Conservation (phyloP, 2,797 vertebrate genomes). For the Pseudotriccus pelzelni region DNA sequence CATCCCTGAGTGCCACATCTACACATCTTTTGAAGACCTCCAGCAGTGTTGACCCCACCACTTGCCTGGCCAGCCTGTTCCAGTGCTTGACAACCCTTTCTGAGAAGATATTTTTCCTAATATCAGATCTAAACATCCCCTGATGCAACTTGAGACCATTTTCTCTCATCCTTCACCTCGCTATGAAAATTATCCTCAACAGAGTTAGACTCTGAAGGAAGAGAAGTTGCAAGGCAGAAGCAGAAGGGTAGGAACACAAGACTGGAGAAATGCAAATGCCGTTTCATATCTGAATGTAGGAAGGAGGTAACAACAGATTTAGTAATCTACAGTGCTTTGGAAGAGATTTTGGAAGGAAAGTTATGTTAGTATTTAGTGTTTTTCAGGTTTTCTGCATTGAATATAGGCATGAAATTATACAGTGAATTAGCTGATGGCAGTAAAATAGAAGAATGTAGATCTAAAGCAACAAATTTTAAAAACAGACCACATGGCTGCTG, state of each 20-base stretch:
- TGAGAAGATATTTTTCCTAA: not conserved
- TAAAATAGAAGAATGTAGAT: not conserved
- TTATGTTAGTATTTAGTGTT: not conserved
- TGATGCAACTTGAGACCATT: not conserved
- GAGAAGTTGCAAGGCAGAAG: not conserved
- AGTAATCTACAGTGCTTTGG: not conserved
- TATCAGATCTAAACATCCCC: not conserved
- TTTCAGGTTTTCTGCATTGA: not conserved
- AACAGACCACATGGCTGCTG: not conserved
- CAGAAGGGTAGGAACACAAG: not conserved
- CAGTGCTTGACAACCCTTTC: not conserved
- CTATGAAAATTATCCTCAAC: not conserved
- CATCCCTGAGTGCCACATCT: fast-evolving
- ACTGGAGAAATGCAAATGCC: not conserved
- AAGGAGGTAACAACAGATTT: not conserved
- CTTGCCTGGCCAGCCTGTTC: not conserved
- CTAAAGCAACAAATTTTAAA: not conserved
- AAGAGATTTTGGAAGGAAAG: not conserved
- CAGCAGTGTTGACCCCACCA: not conserved
- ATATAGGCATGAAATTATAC: not conserved
- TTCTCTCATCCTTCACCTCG: not conserved
- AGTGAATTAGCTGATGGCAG: not conserved
- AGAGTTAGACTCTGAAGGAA: not conserved
- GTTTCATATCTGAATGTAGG: not conserved
- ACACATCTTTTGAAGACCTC: not conserved